phyloP scores from a whole-genome alignment of 2,113 vertebrate species.

The Corapipo altera region DNA sequence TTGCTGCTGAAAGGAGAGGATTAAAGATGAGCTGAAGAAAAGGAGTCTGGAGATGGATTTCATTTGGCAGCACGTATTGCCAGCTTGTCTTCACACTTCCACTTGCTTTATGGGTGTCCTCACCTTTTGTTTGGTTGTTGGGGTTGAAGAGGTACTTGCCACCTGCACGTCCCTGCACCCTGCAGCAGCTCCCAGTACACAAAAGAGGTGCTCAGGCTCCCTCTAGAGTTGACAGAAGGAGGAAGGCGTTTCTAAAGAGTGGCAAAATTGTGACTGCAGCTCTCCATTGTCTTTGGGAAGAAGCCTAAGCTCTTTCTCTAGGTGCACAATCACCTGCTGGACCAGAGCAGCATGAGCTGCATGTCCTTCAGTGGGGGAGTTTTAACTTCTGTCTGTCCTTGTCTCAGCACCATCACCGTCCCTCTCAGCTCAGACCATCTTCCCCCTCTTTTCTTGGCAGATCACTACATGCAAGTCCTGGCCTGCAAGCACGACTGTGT shows the following conservation, averaged over 20 bases:
- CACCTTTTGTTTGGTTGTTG: neutral
- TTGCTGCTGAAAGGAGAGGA: neutral
- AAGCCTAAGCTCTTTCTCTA: neutral
- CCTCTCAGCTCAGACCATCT: neutral
- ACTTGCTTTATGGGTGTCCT: neutral
- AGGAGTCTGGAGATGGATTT: neutral
- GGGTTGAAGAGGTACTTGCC: neutral
- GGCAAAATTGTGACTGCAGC: neutral
- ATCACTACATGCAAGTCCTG: conserved; percentile 93
- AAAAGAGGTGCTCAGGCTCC: conserved; percentile 42
- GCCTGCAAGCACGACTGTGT: conserved; percentile 93
- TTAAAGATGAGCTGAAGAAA: neutral
- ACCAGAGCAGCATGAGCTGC: neutral
- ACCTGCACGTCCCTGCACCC: neutral
- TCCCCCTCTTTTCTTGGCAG: conserved; percentile 66
- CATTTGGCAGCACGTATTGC: neutral
- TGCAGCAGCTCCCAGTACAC: neutral
- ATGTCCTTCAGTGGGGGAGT: neutral
- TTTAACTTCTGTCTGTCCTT: neutral
- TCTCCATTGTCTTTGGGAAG: neutral
- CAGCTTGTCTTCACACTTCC: neutral
- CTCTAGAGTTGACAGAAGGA: conserved; percentile 24
- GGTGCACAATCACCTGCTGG: accelerated
- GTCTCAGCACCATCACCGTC: neutral
- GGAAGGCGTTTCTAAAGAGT: neutral